Base-by-base conservation (phyloP, 2,888 invertebrate species). In the Drosophila siamana region DNA sequence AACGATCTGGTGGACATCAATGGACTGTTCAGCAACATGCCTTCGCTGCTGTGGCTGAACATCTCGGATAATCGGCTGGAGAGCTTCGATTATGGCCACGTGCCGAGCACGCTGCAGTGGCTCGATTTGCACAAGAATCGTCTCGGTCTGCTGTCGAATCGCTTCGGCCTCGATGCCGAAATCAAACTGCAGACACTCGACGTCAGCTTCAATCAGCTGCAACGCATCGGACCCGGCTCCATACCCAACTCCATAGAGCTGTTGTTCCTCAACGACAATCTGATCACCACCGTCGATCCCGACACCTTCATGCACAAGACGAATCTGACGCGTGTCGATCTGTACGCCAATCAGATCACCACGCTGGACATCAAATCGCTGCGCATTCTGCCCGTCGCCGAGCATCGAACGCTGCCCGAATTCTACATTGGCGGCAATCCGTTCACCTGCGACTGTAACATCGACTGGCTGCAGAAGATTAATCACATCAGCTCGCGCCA, bases 391-490 rank as follows among this genome's bases (percentile, higher is more conserved):
- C 96, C 96, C 59, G 96, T 97, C 67, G 96, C 87, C 88, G 95
- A 95, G 64, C 95, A 95, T 72, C 94, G 95, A 66, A 93, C 95
- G 57, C 93, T 97, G 78, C 97, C 98, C 11, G 97, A 97, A 93
- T 97, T 98, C 93, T 97, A 97, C 92, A 96, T 98, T 73, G 97
- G 97, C 38, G 97, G 97, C 56, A 98, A 98, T 93, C 98, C 98
- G 38, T 97, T 98, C 91, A 95, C 96, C 88, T 98, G 98, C 91
- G 97, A 98, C 92, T 98, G 98, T 93, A 97, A 97, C 82, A 97
- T 98, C 95, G 98, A 98, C 91, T 98, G 98, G 98, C 93, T 98
- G 88, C 97, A 98, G 91, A 94, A 97, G 86, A 97, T 98, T 91
- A 97, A 98, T 92, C 95, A 96, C 91, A 95, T 96, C 88, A 95